phyloP scores from a whole-genome alignment of 2,797 vertebrate species.

The Sardinella longiceps region DNA sequence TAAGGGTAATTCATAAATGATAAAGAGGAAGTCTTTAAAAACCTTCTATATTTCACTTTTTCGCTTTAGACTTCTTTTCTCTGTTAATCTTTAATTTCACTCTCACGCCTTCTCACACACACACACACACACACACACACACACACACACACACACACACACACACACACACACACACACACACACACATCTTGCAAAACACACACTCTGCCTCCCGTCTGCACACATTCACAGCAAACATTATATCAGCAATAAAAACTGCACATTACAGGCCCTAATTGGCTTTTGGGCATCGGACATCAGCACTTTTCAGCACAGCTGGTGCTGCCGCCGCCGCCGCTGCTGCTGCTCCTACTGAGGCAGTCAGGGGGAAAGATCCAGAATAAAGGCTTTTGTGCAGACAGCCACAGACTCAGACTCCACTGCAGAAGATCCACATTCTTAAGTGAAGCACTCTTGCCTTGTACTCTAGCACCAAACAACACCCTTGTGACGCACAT shows the following conservation, averaged over 20 bases:
- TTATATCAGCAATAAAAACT: not conserved
- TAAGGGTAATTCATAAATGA: not conserved
- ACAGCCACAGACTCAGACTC: not conserved
- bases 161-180: not conserved
- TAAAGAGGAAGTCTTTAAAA: not conserved
- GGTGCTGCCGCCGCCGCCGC: not conserved
- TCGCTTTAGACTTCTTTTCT: not conserved
- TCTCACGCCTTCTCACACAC: conserved; percentile 8
- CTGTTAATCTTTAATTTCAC: conserved; percentile 1
- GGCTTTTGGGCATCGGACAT: not conserved
- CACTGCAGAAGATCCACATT: not conserved
- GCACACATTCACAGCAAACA: not conserved
- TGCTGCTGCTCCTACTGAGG: not conserved
- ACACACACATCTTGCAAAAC: not conserved
- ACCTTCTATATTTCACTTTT: not conserved
- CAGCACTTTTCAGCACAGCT: not conserved
- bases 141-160: not conserved
- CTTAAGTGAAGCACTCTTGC: no score
- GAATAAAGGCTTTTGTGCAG: not conserved
- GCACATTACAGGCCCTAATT: not conserved
- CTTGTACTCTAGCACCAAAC: not conserved
- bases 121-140: not conserved
- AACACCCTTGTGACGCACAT: not conserved
- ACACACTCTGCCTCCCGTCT: not conserved
- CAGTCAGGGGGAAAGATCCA: not conserved